These are phyloP conservation scores for Drosophila suboccidentalis DNA, from an alignment of 2,888 invertebrate genomes.

Conservation along the genomic window DNA sequence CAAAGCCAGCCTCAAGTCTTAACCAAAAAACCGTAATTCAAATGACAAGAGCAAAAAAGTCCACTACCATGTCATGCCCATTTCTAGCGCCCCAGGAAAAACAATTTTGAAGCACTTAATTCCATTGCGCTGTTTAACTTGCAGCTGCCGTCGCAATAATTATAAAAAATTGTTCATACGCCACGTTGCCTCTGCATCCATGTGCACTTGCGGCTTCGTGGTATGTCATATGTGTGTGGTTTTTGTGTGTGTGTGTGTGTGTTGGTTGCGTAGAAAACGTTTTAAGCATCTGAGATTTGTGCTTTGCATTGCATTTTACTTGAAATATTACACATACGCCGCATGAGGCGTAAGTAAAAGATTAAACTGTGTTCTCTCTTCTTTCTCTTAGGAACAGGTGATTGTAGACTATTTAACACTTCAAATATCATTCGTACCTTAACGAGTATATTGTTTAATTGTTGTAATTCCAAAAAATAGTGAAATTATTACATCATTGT, in stretches of 20 bases:
- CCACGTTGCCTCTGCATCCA: conserved; percentile 29
- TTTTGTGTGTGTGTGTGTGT: conserved; percentile 1
- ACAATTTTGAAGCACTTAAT: conserved; percentile 53
- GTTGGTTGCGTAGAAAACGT: conserved; percentile 9
- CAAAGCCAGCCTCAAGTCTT: conserved; percentile 27
- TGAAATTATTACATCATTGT: not conserved
- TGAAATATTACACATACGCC: conserved; percentile 61
- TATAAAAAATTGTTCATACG: conserved; percentile 67
- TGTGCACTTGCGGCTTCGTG: not conserved
- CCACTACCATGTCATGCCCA: not conserved
- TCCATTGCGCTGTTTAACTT: conserved; percentile 53
- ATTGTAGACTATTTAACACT: no score
- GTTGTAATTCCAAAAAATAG: no score
- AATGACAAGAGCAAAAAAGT: not conserved
- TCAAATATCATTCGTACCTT: no score
- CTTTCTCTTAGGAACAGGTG: not conserved
- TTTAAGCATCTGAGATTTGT: conserved; percentile 37
- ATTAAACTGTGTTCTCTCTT: conserved; percentile 12
- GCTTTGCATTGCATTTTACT: conserved; percentile 36
- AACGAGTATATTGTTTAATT: no score
- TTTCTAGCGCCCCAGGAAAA: conserved; percentile 13
- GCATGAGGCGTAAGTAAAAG: conserved; percentile 22
- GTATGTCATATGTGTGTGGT: not conserved
- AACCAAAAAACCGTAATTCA: conserved; percentile 13
- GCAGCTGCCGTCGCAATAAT: conserved; percentile 56